Evolutionary conservation across 2,797 vertebrate species (phyloP).

Genomic region (Hypotaenidia okinawae): DNA sequence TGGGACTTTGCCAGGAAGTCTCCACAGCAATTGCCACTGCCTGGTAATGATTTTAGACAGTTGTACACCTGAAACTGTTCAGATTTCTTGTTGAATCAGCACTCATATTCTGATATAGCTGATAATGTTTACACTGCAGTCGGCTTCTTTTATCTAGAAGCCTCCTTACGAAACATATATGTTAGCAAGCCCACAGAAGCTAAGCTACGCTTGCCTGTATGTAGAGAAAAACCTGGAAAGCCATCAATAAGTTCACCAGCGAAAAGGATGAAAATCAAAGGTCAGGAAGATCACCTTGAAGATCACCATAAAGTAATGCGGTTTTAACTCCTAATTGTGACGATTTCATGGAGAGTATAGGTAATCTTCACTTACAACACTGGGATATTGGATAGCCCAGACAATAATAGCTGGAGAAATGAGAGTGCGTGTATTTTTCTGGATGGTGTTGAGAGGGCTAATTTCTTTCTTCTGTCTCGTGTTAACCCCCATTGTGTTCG

Average conservation of each 20-base stretch:
- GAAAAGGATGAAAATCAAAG: constrained; percentile 2
- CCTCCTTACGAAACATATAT: background rate
- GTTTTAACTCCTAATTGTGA: background rate
- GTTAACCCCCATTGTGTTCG: background rate
- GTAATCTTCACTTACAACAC: background rate
- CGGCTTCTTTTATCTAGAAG: background rate
- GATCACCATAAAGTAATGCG: background rate
- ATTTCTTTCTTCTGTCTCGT: background rate
- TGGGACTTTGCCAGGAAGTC: background rate
- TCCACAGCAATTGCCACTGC: background rate
- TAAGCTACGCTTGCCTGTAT: background rate
- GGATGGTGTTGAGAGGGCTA: background rate
- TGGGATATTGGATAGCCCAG: background rate
- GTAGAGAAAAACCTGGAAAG: background rate
- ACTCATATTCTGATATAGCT: background rate
- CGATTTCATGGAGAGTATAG: background rate
- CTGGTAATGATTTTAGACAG: background rate
- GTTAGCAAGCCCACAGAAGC: background rate
- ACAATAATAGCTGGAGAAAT: background rate
- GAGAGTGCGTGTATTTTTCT: background rate
- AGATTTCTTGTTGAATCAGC: background rate
- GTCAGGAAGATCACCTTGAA: background rate
- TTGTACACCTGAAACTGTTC: background rate
- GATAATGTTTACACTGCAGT: background rate
- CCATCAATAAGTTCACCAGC: background rate